Evolutionary conservation across 1,140 invertebrate species (phyloP), one percentile per base, ranked within the genome.

Genomic region (Nixonia krombeini): DNA sequence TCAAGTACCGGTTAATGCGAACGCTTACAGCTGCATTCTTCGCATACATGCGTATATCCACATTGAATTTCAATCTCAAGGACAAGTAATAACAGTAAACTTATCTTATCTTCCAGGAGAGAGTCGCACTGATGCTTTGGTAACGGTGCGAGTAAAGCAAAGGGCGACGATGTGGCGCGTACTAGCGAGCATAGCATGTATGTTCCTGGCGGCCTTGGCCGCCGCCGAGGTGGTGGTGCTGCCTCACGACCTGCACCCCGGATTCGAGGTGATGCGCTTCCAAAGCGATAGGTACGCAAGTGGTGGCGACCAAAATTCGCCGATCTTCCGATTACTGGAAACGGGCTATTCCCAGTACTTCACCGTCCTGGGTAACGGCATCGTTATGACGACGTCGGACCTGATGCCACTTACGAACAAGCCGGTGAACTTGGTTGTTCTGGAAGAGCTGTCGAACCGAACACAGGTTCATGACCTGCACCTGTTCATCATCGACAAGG

Each of bases 341-440:
- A 93, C 89, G 13, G 92, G 90, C 35, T 93, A 89, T 78, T 92
- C 91, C 7, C 89, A 92, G 41, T 95, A 91, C 76, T 96, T 96
- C 78, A 92, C 94, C 0, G 90, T 96, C 21, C 87, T 96, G n/a
- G 90, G 92, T 41, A 91, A 95, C 80, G 95, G 94, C 15, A 88
- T 95, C 33, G 89, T 96, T 5, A 96, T 96, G 94, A 96, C 94
- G 10, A 95, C 94, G 1, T 89, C 92, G 1, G 93, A 95, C 68
- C 85, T 96, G 2, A 88, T 89, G 15, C 91, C 93, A 2, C 80
- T 96, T n/a, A 88, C 94, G 17, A 91, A 94, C 75, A 87, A 89
- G 33, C 92, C 93, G 0, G 89, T 96, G 4, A 91, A 93, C 70
- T 86, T 96, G 10, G 88, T 94, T 5, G 90, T 96, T 0, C 82